These are phyloP conservation scores for Acipenser transmontanus DNA, from an alignment of 2,797 vertebrate species.

Conservation along the genomic window DNA sequence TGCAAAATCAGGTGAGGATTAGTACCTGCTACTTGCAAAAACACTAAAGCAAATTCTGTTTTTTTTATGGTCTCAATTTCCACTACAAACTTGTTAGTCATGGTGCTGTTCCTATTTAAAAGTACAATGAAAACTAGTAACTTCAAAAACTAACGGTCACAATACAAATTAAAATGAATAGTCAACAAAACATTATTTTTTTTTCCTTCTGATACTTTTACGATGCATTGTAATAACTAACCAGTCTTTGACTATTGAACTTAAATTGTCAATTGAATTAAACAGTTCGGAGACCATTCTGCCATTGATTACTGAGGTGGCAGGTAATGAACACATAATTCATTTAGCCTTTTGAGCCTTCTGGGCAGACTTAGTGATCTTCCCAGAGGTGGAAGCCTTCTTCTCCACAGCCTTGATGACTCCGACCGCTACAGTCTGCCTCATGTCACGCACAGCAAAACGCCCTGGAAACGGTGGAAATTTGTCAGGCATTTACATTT, in stretches of 20 bases:
- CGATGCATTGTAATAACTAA: slow-evolving; percentile 91
- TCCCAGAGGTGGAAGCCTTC: slow-evolving; percentile 78
- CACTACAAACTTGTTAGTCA: slow-evolving; percentile 71
- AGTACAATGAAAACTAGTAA: slow-evolving; percentile 69
- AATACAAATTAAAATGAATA: slow-evolving; percentile 66
- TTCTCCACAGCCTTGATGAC: slow-evolving; percentile 90
- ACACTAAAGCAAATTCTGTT: slow-evolving; percentile 19
- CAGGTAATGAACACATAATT: slow-evolving; percentile 73
- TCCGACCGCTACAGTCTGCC: slow-evolving; percentile 85
- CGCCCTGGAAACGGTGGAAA: slow-evolving; percentile 53
- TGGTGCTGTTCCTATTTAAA: slow-evolving; percentile 61
- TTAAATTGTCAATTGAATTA: slow-evolving; percentile 70
- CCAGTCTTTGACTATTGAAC: slow-evolving; percentile 83
- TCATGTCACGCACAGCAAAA: slow-evolving; percentile 89
- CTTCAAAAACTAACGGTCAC: slow-evolving; percentile 53
- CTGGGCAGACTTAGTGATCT: slow-evolving; percentile 89
- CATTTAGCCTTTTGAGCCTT: slow-evolving; percentile 93
- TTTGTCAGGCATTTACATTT: too few species aligned
- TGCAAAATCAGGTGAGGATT: slow-evolving; percentile 14
- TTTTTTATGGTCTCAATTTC: slow-evolving; percentile 73
- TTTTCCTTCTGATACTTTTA: slow-evolving; percentile 90
- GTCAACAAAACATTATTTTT: slow-evolving; percentile 72
- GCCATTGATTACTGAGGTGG: slow-evolving; percentile 67
- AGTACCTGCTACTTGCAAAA: slow-evolving; percentile 14
- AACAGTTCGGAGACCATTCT: slow-evolving; percentile 63